Evolutionary conservation across 1,140 invertebrate genomes (phyloP), one percentile per base, ranked within the genome.

Genomic region (Anastrepha obliqua): DNA sequence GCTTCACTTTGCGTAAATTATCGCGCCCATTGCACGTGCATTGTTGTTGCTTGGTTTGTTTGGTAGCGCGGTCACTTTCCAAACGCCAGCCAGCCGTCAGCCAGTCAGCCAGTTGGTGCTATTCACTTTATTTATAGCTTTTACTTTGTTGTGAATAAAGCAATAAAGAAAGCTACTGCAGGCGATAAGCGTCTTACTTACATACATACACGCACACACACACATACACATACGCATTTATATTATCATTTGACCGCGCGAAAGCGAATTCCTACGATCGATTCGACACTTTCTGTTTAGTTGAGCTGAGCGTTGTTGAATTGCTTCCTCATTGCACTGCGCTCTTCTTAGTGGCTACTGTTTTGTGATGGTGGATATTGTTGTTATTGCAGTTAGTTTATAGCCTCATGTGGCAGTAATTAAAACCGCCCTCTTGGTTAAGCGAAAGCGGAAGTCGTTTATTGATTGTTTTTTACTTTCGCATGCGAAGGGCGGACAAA

Each of bases 391-490:
- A 29, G 20, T 87, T 87, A 59, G 51, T 60, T 67, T 65, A 64
- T 65, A 17, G 86, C 11, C 67, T 67, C 86, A 67, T 67, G 64
- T 65, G 86, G 60, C 85, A 47, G 85, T 87, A 87, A 87, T 87
- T 87, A 87, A 87, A 87, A 59, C 87, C 87, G 87, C 87, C 87
- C 67, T 81, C 67, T 29, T 20, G 70, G 47, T 87, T 78, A 78
- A 64, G 87, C 51, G 70, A 87, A 87, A 81, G 51, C 87, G 87
- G 87, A 87, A 87, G 87, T 87, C 70, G 87, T 87, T 87, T 78
- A 87, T 87, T 87, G 87, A 87, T 86, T 86, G 85, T 86, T 86
- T 81, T 81, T 81, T 81, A 47, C 44, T 13, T 42, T 81, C 47
- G 47, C 74, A 81, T 55, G 47, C 51, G 17, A 58, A 81, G 74